Evolutionary conservation across 2,113 vertebrate genomes (phyloP), one percentile per base, ranked within the genome.

Genomic region (Eublepharis macularius): DNA sequence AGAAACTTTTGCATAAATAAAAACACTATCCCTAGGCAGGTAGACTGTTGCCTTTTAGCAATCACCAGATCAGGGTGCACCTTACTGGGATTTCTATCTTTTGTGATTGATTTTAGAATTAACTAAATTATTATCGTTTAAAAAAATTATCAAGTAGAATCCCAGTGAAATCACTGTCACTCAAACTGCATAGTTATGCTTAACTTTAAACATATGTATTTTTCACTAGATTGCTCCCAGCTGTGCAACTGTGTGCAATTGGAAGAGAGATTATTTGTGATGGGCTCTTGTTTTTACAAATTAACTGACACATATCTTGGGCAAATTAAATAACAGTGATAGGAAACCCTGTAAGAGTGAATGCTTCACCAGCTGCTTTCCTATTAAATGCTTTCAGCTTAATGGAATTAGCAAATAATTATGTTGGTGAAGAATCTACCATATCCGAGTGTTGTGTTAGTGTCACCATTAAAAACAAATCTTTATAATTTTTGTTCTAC

Each of bases 401-500:
- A 93, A 92, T 94, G 87, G 93, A 95, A 96, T 96, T 94, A 96
- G 94, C 94, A 95, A 97, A 96, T 96, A 96, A 96, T 96, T 95
- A 92, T 89, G 90, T 96, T 96, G 92, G 90, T 95, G 88, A 92
- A 92, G 90, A 96, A 93, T 84, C 93, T 91, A 88, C 87, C 92
- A 21, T 89, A 94, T 90, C 89, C 69, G 89, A 94, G 88, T 91
- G 85, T 92, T 90, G 69, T 90, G 92, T 82, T 75, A 93, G 91
- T 76, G 87, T 88, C 92, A 91, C 91, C 63, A 93, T 95, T 93
- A 90, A 93, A 92, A 94, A 91, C 89, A 91, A 54, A 90, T 89
- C 91, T 92, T 93, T 70, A 82, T 82, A 90, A 82, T 95, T 95
- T 95, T 96, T 93, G 92, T 93, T 81, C 92, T 93, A 83, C 93